Evolutionary conservation across 1,140 invertebrate genomes (phyloP).

Genomic region (Schmidtea mediterranea): DNA sequence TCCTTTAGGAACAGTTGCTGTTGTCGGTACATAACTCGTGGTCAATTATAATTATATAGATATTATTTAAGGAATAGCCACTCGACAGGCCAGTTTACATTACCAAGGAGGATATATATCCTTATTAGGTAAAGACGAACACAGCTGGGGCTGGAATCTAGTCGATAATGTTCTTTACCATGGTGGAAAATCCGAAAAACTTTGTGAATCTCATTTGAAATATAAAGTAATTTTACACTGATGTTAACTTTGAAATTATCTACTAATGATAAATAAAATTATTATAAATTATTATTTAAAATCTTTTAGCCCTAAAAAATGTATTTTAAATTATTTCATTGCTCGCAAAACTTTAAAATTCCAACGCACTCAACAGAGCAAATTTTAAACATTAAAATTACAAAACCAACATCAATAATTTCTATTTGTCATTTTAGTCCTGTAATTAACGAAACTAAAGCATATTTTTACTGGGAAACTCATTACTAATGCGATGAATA

Average conservation of each 20-base stretch:
- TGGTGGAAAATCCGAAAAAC: slow-evolving; percentile 37
- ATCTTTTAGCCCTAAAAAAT: too few species aligned
- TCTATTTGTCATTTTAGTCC: too few species aligned
- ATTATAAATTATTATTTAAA: not conserved
- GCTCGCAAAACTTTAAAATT: too few species aligned
- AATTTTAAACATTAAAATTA: slow-evolving; percentile 7
- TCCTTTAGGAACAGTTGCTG: slow-evolving; percentile 40
- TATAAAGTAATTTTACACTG: too few species aligned
- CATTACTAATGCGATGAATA: too few species aligned
- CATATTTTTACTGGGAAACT: too few species aligned
- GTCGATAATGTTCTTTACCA: slow-evolving; percentile 87
- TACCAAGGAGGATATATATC: slow-evolving; percentile 67
- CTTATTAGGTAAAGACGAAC: slow-evolving; percentile 67
- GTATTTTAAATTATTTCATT: too few species aligned
- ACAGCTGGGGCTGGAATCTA: slow-evolving; percentile 96
- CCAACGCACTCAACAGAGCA: too few species aligned
- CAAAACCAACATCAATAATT: too few species aligned
- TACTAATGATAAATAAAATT: not conserved
- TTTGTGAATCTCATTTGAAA: too few species aligned
- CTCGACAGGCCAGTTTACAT: slow-evolving; percentile 58
- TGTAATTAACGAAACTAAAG: too few species aligned
- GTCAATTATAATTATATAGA: slow-evolving; percentile 43
- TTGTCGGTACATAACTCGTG: slow-evolving; percentile 11
- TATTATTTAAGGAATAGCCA: slow-evolving; percentile 62
- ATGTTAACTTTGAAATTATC: not conserved